Percentiles rank a stretch among this genome's conserved stretches.
These are phyloP conservation scores for Calliphora vomitoria DNA, from an alignment of 2,888 invertebrate genomes.

Conservation along the genomic window DNA sequence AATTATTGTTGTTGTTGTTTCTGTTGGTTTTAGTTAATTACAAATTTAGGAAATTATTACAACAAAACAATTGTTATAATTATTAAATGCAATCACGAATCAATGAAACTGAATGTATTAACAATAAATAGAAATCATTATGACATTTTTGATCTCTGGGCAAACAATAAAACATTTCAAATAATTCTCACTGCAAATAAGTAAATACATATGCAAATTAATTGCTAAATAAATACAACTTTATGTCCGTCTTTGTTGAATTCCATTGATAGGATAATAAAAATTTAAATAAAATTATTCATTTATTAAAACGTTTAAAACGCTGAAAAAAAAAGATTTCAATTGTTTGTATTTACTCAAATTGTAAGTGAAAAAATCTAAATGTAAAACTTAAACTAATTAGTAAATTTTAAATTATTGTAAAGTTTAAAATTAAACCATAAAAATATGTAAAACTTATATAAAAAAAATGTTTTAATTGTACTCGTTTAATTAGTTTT, in stretches of 20 bases:
- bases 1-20: background rate
- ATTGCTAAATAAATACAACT: background rate
- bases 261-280: too few species aligned
- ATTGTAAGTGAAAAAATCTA: background rate
- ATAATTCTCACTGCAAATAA: background rate
- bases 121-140: slow-evolving; percentile 34
- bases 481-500: slow-evolving; percentile 55
- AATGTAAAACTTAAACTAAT: slow-evolving; percentile 40
- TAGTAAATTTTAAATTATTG: slow-evolving; percentile 30
- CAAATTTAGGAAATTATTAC: background rate
- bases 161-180: background rate
- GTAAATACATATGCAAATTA: background rate
- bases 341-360: background rate
- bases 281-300: background rate
- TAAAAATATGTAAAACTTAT: slow-evolving; percentile 14
- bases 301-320: slow-evolving; percentile 43
- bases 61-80: background rate
- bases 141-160: background rate
- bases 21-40: slow-evolving; percentile 5
- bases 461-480: slow-evolving; percentile 34
- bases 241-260: too few species aligned
- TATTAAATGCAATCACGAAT: slow-evolving; percentile 28
- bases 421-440: slow-evolving; percentile 18
- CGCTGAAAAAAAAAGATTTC: slow-evolving; percentile 19
- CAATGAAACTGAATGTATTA: slow-evolving; percentile 35